Base-by-base conservation (phyloP, 2,797 vertebrate genomes). In the Gypaetus barbatus region DNA sequence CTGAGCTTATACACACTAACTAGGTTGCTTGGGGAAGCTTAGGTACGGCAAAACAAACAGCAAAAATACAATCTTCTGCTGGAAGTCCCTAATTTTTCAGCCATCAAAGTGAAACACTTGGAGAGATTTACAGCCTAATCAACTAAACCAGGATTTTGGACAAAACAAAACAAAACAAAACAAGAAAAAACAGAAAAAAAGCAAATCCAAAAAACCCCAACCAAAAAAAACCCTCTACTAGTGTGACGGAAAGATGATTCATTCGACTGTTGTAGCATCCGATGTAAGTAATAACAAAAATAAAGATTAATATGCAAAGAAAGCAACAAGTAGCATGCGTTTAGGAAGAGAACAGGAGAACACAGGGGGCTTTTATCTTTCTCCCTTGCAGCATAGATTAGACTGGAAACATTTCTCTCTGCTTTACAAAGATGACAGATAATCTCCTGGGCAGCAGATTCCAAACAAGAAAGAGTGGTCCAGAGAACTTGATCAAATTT, bases 171-270 rank as follows among this genome's bases (percentile, higher is more conserved):
- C 4, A 61, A 35, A 54, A 24, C 10, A 31, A 41, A 65, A 4
- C 16, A 37, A 16, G 18, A 54, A 28, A 54, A 23, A 70, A 28
- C 9, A 49, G 19, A 12, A 12, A 23, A 52, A 44, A 25, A 15
- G 3, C 23, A 31, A 49, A 56, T 7, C 19, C 15, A 11, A 13
- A 44, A 39, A 43, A 48, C 8, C 6, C 4, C 4, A 25, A 56
- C 10, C 3, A 18, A 28, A 58, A 71, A 56, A n/a, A 28, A 0
- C 1, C 3, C 6, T 61, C 13, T 69, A 31, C 21, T 17, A 24
- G 1, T 3, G 3, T 14, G 13, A 84, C 9, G 7, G 43, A 60
- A 74, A 28, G 16, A 35, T 39, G 12, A 23, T 46, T 80, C 14
- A n/a, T 64, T 54, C 2, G 5, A 37, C 11, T 17, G 3, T 27